Evolutionary conservation across 1,140 invertebrate genomes (phyloP), one percentile per base, ranked within the genome.

Genomic region (Bombus difficillimus): DNA sequence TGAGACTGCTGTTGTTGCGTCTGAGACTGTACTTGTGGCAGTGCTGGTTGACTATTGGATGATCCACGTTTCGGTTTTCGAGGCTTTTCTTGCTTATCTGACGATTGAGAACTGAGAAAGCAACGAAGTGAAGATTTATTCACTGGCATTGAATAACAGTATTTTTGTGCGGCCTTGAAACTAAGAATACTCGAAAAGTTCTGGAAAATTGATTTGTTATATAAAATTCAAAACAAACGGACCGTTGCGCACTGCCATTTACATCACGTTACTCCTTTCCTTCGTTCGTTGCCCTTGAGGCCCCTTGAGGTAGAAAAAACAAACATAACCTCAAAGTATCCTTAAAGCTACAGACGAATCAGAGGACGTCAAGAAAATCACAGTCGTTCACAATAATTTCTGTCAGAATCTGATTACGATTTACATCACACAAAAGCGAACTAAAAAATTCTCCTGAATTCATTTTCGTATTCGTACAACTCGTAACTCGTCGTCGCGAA

Each of bases 51-150:
- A 83, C 89, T 93, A 57, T 88, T 93, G 6, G 93, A 92, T 22
- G 92, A 90, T 13, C 94, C 94, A 41, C 94, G 92, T 79, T 95
- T 95, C 9, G 92, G 92, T 85, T 95, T 95, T 18, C 94, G 92
- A 18, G 92, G 79, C 76, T 94, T 95, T 25, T 95, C 95, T 73
- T 91, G 92, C 57, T 95, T 95, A 34, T 95, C 95, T 25, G 93
- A 87, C 1, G 95, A 95, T 73, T 95, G 95, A 53, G 95, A 95
- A 76, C 95, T 95, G 80, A n/a, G 90, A 92, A 88, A 87, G 13
- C 32, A 64, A 64, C 3, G 39, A 2, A 53, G 81, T 71, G 13
- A 0, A 25, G 1, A 32, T 47, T 69, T 78, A 18, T 5, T 22
- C 18, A 37, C 18, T 6, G 32, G 25, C 10, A 34, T 81, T 43